Conservation (phyloP, 2,113 vertebrate genomes). For the Pelecanoides urinatrix region DNA sequence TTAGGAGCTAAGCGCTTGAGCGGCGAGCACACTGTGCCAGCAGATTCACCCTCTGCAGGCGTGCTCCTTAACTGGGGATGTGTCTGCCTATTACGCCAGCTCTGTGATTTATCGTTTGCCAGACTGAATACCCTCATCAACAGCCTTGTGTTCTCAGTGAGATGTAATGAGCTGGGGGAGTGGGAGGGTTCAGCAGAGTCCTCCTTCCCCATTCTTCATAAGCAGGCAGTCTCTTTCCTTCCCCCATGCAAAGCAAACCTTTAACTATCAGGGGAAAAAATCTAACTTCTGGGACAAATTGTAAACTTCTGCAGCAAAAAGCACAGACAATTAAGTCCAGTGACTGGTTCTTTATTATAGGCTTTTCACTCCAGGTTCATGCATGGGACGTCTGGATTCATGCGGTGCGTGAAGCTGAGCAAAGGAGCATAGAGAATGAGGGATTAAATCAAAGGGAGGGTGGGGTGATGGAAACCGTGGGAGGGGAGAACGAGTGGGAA, state of each 20-base stretch:
- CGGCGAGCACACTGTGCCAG: rapidly evolving
- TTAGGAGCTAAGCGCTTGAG: neutral
- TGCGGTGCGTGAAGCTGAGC: neutral
- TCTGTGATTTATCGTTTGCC: neutral
- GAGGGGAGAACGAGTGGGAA: neutral
- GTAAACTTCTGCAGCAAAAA: neutral
- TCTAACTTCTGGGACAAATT: neutral
- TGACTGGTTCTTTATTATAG: neutral
- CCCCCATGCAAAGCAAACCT: neutral
- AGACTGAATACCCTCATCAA: neutral
- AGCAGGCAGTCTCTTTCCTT: neutral
- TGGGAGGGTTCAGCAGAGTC: neutral
- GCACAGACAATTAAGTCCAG: neutral
- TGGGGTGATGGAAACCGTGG: neutral
- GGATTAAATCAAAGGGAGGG: neutral
- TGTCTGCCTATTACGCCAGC: neutral
- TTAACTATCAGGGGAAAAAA: neutral
- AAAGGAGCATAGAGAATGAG: neutral
- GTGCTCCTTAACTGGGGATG: neutral
- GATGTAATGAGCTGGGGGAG: neutral
- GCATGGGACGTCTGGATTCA: neutral
- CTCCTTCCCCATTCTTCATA: neutral
- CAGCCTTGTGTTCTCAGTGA: neutral
- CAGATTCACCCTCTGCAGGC: neutral
- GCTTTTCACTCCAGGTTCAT: neutral